phyloP scores from a whole-genome alignment of 2,113 vertebrate genomes.

The Pavo muticus region DNA sequence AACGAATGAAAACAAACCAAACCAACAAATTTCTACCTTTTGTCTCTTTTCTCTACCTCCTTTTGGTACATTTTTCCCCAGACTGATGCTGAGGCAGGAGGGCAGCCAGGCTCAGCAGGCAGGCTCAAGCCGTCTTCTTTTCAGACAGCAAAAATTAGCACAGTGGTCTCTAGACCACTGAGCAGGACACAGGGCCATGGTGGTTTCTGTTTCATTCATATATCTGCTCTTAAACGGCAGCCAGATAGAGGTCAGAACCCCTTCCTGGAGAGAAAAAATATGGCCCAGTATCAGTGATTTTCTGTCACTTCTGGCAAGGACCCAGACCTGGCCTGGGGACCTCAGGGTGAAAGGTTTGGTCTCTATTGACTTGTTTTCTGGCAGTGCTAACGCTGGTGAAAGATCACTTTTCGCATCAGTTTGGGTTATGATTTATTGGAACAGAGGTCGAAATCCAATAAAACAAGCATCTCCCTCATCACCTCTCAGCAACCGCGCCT shows the following conservation, averaged over 20 bases:
- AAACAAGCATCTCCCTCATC: background rate
- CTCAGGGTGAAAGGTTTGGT: background rate
- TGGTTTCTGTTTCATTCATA: background rate
- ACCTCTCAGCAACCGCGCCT: background rate
- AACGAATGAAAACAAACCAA: background rate
- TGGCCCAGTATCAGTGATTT: constrained; percentile 20
- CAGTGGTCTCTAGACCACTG: background rate
- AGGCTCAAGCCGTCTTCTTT: background rate
- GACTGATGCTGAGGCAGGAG: background rate
- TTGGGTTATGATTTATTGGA: constrained; percentile 17
- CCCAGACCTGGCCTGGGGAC: constrained; percentile 9
- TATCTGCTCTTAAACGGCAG: background rate
- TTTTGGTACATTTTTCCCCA: background rate
- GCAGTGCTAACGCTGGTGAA: background rate
- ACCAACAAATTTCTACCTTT: background rate
- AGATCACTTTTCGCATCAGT: background rate
- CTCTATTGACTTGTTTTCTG: constrained; percentile 30
- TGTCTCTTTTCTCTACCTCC: background rate
- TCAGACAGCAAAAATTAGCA: background rate
- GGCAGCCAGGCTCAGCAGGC: background rate
- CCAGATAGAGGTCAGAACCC: background rate
- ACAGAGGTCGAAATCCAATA: background rate
- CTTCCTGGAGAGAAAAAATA: background rate
- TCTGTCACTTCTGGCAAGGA: constrained; percentile 37
- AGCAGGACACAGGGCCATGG: background rate